phyloP scores from a whole-genome alignment of 2,888 invertebrate species.

The Molanna angustata region DNA sequence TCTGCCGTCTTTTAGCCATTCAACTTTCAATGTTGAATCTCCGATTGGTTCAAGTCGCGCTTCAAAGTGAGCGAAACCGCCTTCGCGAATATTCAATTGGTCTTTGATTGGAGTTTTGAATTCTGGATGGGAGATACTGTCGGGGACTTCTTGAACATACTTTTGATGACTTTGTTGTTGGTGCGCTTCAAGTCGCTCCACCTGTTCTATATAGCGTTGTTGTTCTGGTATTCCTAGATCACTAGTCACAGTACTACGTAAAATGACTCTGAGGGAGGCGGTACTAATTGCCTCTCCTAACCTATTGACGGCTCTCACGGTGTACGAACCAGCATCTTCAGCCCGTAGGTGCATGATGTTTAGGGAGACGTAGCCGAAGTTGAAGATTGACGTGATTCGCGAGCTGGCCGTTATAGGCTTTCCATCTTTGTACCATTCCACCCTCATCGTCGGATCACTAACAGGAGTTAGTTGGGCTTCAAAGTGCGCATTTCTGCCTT shows the following conservation, averaged over 20 bases:
- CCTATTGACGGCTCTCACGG: slow-evolving; percentile 87
- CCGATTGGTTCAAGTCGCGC: slow-evolving; percentile 91
- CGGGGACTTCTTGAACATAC: slow-evolving; percentile 76
- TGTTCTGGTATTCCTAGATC: slow-evolving; percentile 90
- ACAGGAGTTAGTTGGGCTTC: slow-evolving; percentile 91
- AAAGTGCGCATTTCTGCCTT: slow-evolving; percentile 89
- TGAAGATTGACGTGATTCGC: slow-evolving; percentile 95
- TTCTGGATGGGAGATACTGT: slow-evolving; percentile 76
- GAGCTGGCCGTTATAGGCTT: slow-evolving; percentile 94
- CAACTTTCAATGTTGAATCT: slow-evolving; percentile 84
- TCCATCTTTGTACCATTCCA: slow-evolving; percentile 95
- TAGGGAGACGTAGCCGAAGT: slow-evolving; percentile 98
- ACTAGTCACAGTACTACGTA: slow-evolving; percentile 78
- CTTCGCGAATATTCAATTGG: slow-evolving; percentile 82
- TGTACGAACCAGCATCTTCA: slow-evolving; percentile 96
- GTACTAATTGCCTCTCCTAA: slow-evolving; percentile 88
- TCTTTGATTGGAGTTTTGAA: slow-evolving; percentile 89
- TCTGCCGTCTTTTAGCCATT: slow-evolving; percentile 90
- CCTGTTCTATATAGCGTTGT: slow-evolving; percentile 86
- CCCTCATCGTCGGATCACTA: slow-evolving; percentile 90
- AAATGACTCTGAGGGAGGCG: slow-evolving; percentile 71
- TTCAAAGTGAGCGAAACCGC: slow-evolving; percentile 94
- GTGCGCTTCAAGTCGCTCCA: slow-evolving; percentile 87
- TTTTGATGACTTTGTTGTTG: slow-evolving; percentile 80
- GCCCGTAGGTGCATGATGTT: slow-evolving; percentile 97